Percentiles rank a stretch among this genome's conserved stretches.
Conservation (phyloP, 2,888 invertebrate genomes). For the Calameuta filiformis region DNA sequence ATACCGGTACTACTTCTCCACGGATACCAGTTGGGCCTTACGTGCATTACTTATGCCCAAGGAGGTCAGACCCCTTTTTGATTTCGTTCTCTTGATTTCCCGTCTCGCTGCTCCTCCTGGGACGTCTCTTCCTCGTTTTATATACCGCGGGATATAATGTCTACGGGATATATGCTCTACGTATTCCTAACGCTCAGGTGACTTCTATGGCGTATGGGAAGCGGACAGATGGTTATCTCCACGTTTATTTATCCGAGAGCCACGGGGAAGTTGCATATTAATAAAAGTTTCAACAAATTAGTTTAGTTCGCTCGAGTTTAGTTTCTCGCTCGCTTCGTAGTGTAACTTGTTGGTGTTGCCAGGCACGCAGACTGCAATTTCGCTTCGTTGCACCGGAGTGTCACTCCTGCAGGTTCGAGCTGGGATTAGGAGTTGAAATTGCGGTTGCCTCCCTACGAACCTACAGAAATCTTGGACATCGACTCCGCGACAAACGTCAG, state of each 20-base stretch:
- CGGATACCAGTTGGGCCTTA: not conserved
- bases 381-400: not conserved
- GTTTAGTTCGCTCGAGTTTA: slow-evolving; percentile 47
- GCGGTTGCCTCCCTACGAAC: not conserved
- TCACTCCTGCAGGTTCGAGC: not conserved
- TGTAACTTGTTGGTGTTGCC: slow-evolving; percentile 29
- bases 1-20: not conserved
- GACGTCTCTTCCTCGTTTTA: not conserved
- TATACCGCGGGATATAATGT: not conserved
- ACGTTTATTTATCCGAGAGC: slow-evolving; percentile 43
- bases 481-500: not conserved
- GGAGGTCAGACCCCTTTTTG: not conserved
- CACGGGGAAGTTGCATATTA: slow-evolving; percentile 48
- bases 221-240: slow-evolving; percentile 37
- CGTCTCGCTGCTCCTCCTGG: not conserved
- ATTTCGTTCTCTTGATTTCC: not conserved
- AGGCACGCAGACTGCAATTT: slow-evolving; percentile 6
- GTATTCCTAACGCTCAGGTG: not conserved
- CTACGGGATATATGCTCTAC: not conserved
- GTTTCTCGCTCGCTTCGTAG: slow-evolving; percentile 26
- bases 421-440: not conserved
- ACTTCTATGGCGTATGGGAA: slow-evolving; percentile 3
- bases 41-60: not conserved
- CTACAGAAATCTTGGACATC: not conserved
- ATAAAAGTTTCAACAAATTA: slow-evolving; percentile 55